A percentile compares a stretch with the other conserved stretches of the same genome.
Conservation (phyloP, 2,113 vertebrate genomes). For the Mellivora capensis region DNA sequence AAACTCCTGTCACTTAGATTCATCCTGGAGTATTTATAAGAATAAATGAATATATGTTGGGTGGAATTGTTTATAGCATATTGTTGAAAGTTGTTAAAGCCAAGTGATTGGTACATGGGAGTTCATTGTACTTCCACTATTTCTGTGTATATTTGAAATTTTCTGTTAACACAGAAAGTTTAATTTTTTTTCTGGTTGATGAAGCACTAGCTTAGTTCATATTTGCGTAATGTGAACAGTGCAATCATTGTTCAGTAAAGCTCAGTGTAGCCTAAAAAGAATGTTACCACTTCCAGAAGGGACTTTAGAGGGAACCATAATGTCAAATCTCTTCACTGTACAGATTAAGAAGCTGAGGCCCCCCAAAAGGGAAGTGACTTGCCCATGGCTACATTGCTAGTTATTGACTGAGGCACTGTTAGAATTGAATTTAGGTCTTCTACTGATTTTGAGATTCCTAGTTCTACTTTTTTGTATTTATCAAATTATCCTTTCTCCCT, state of each 20-base stretch:
- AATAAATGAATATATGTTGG: background rate
- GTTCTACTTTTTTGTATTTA: background rate
- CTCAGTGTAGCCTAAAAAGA: background rate
- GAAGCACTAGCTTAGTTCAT: background rate
- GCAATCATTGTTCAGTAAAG: background rate
- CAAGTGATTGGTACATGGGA: background rate
- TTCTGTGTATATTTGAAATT: constrained; percentile 4
- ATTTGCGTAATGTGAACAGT: background rate
- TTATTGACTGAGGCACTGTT: background rate
- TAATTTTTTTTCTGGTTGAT: background rate
- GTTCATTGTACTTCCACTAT: background rate
- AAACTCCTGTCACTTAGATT: background rate
- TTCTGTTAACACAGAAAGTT: background rate
- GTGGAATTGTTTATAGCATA: background rate
- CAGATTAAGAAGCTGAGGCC: background rate
- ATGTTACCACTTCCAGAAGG: background rate
- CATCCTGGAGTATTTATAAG: background rate
- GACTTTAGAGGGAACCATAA: background rate
- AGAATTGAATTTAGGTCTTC: background rate
- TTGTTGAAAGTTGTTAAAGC: background rate
- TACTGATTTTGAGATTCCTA: background rate
- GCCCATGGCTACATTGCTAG: background rate
- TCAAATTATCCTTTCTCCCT: background rate
- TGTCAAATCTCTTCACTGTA: background rate
- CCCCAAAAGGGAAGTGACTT: background rate